Base-by-base conservation (phyloP, 2,888 invertebrate genomes). In the Tuta absoluta region DNA sequence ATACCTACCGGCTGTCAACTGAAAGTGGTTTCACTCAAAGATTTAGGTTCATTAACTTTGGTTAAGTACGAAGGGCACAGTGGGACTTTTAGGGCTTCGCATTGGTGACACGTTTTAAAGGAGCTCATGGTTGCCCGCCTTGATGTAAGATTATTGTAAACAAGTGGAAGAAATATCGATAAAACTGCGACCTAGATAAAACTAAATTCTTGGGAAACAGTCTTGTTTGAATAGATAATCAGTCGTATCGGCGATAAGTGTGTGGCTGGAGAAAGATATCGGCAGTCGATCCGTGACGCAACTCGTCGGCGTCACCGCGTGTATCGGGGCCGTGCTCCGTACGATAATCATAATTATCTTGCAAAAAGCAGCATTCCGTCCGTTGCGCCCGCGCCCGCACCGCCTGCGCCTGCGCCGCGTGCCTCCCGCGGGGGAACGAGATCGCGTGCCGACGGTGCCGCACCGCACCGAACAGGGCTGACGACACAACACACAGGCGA, bases 281-380 rank as follows among this genome's bases (percentile, higher is more conserved):
- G 66, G 65, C 64, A 64, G 66, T 28, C 49, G 61, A 66, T 70
- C 69, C 68, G 74, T 80, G 81, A 81, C 80, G 81, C 77, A 81
- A 79, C 67, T 68, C 63, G 63, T 65, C 71, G 66, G 68, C 63
- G 49, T 63, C 70, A 69, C 62, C 24, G 63, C 23, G 49, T 38
- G 73, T 74, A 81, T 79, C 68, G 78, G 72, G 76, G 78, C 75
- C 77, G 66, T 65, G 59, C 63, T 66, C 62, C 63, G 62, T 63
- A 62, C 62, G 67, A 69, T 70, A 67, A 68, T 67, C 67, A 66
- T 67, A 67, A 71, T 69, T 69, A 69, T 66, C 64, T 69, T 72
- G 76, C 79, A 85, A 87, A 86, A 87, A 85, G 71, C 78, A 69
- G 75, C 86, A 86, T 89, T 87, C 86, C 84, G 69, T 66, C 49